Percentiles rank a stretch among this genome's conserved stretches.
Evolutionary conservation across 1,140 invertebrate species (phyloP).

Genomic region (Branchinecta lindahli): DNA sequence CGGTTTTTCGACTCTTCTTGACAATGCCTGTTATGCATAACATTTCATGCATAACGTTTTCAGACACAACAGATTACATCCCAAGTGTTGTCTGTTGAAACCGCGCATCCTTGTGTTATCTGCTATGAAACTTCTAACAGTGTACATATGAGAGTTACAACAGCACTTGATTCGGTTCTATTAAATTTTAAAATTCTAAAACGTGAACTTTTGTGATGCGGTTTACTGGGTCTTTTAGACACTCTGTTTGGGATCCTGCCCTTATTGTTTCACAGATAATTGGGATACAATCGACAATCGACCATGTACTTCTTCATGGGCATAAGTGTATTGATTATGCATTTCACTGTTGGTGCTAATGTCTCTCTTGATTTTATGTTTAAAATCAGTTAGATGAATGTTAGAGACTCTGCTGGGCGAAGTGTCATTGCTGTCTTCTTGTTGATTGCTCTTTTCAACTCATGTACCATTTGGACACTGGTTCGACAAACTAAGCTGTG

Average conservation of each 20-base stretch:
- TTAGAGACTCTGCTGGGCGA: not conserved
- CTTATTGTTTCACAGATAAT: not conserved
- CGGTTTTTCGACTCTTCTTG: too few species aligned
- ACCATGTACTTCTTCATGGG: not conserved
- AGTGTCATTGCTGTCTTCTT: not conserved
- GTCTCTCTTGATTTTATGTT: not conserved
- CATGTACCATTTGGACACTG: slow-evolving; percentile 62
- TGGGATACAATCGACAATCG: not conserved
- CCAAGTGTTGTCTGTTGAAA: too few species aligned
- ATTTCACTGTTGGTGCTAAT: not conserved
- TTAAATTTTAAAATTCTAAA: too few species aligned
- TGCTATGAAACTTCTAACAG: too few species aligned
- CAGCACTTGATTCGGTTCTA: too few species aligned
- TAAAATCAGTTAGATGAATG: not conserved
- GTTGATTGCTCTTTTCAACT: slow-evolving; percentile 23
- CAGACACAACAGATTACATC: too few species aligned
- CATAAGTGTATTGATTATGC: not conserved
- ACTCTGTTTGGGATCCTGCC: slow-evolving; percentile 4
- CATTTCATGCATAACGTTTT: too few species aligned
- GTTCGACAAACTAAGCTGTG: slow-evolving; percentile 83
- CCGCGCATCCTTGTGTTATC: too few species aligned
- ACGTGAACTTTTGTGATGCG: too few species aligned
- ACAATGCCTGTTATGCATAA: too few species aligned
- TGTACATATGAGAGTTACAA: too few species aligned
- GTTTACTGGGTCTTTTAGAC: not conserved